These are phyloP conservation scores for Temnothorax longispinosus DNA, from an alignment of 1,140 invertebrate species.

Conservation along the genomic window DNA sequence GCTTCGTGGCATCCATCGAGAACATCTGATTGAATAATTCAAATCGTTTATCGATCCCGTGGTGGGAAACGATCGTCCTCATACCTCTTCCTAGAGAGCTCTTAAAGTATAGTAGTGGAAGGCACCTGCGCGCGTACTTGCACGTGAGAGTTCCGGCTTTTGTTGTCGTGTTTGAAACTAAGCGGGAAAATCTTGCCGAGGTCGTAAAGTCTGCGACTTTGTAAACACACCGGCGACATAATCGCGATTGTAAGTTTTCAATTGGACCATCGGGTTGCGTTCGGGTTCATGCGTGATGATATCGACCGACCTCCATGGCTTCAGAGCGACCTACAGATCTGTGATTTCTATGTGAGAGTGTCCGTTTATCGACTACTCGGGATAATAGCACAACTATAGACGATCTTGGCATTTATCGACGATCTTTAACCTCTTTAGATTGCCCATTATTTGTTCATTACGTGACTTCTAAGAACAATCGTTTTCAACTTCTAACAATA, in stretches of 20 bases:
- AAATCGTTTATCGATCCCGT: constrained; percentile 61
- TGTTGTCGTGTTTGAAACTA: background rate
- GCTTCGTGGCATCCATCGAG: constrained; percentile 31
- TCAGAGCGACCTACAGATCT: constrained; percentile 65
- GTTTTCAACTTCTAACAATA: too few relatives aligned
- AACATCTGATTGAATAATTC: constrained; percentile 69
- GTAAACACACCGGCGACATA: constrained; percentile 61
- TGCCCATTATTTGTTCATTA: background rate
- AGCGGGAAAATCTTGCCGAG: background rate
- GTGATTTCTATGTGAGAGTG: constrained; percentile 65
- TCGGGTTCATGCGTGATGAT: constrained; percentile 66
- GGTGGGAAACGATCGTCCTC: constrained; percentile 24
- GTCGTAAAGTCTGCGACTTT: background rate
- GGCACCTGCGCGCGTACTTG: background rate
- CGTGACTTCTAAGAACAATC: background rate
- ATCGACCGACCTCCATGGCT: constrained; percentile 73
- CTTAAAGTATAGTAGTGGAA: background rate
- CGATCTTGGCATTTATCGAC: constrained; percentile 58
- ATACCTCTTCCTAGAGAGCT: constrained; percentile 32
- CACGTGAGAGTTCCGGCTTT: constrained; percentile 8
- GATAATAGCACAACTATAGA: constrained; percentile 34
- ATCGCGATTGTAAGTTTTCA: constrained; percentile 58
- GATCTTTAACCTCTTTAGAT: background rate
- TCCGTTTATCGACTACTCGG: constrained; percentile 62
- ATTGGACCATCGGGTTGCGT: constrained; percentile 64